Percentiles rank a stretch among this genome's conserved stretches.
phyloP scores from a whole-genome alignment of 2,113 vertebrate genomes.

The Strigops habroptila region DNA sequence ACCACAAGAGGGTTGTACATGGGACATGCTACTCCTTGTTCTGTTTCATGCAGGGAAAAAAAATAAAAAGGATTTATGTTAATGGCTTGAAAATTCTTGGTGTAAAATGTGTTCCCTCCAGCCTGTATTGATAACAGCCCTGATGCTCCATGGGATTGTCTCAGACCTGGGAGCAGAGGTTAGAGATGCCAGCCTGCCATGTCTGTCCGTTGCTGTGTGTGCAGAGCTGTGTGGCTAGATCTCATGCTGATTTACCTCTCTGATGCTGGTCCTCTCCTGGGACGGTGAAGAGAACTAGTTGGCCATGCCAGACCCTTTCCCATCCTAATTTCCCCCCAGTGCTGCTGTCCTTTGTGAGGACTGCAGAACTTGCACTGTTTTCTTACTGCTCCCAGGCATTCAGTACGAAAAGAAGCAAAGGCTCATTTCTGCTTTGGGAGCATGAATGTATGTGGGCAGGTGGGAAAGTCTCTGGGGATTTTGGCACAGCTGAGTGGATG shows the following conservation, averaged over 20 bases:
- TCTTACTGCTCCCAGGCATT: not conserved
- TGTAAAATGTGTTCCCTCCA: not conserved
- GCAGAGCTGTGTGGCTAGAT: not conserved
- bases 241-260: not conserved
- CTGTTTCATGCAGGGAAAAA: not conserved
- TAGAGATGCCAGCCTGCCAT: not conserved
- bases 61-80: not conserved
- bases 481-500: not conserved
- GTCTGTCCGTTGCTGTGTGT: not conserved
- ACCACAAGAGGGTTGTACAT: not conserved
- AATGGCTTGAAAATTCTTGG: not conserved
- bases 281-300: not conserved
- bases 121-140: not conserved
- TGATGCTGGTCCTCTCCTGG: not conserved
- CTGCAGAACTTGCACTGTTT: not conserved
- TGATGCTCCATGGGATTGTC: not conserved
- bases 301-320: not conserved
- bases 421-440: not conserved
- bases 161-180: not conserved
- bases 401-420: not conserved
- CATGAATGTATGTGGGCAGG: not conserved
- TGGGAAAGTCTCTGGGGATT: constrained; percentile 3
- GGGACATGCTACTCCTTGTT: not conserved
- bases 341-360: not conserved
- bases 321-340: rapidly evolving